Percentiles rank a stretch among this genome's conserved stretches.
These are phyloP conservation scores for Orthonyx spaldingii DNA, from an alignment of 2,113 vertebrate genomes.

Conservation along the genomic window DNA sequence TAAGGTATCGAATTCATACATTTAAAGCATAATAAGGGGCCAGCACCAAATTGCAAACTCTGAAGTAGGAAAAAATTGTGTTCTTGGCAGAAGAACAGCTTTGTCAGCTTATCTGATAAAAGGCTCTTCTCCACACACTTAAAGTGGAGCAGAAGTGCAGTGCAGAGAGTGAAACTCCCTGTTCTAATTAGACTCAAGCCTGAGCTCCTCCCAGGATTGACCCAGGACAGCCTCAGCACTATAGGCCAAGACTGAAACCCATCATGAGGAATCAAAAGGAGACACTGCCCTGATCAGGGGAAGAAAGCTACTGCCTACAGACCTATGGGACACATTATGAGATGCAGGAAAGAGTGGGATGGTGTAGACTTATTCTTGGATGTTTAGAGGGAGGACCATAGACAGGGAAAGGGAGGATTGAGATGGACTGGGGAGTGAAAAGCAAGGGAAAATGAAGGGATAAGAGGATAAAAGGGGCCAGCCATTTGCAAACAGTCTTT, in stretches of 20 bases:
- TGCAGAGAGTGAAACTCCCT: accelerated
- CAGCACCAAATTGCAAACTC: neutral
- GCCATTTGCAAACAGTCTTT: neutral
- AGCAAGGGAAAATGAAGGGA: neutral
- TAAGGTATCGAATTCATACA: neutral
- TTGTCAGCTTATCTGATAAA: neutral
- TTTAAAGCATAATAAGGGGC: neutral
- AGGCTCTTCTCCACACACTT: neutral
- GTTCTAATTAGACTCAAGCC: neutral
- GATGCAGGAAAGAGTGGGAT: neutral
- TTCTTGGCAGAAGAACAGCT: neutral
- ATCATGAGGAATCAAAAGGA: neutral
- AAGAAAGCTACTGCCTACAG: too few species aligned
- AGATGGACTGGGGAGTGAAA: neutral
- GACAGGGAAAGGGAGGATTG: neutral
- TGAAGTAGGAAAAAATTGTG: neutral
- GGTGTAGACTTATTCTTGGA: neutral
- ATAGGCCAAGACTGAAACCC: neutral
- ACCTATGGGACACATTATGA: neutral
- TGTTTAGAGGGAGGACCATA: neutral
- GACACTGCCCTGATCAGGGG: neutral
- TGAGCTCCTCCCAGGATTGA: neutral
- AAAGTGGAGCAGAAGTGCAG: neutral
- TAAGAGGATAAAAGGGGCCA: neutral
- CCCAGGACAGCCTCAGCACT: neutral